Conservation (phyloP, 2,797 vertebrate genomes). For the Poeciliopsis presidionis region DNA sequence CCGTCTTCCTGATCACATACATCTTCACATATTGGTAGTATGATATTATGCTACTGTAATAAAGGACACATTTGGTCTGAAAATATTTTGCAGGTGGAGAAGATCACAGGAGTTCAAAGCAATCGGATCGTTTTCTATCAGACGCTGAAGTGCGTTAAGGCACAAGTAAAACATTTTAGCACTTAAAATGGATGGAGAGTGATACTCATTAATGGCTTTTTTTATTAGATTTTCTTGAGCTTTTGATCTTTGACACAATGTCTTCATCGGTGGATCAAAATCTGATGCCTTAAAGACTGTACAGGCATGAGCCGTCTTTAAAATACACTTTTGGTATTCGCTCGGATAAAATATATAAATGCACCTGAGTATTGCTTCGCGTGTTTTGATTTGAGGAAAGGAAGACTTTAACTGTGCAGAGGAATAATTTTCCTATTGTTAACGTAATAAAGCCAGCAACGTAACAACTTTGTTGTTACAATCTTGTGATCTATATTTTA, state of each 20-base stretch:
- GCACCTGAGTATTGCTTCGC: not conserved
- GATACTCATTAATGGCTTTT: not conserved
- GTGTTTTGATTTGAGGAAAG: not conserved
- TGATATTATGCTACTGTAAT: slow-evolving; percentile 1
- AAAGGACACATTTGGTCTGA: not conserved
- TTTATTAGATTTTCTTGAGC: slow-evolving; percentile 16
- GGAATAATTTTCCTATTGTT: not conserved
- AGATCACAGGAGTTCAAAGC: not conserved
- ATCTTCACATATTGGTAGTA: not conserved
- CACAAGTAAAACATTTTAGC: not conserved
- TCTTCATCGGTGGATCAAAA: slow-evolving; percentile 14
- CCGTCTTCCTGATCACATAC: not conserved
- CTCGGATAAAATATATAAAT: not conserved
- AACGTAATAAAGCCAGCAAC: not conserved
- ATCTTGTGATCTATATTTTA: not conserved
- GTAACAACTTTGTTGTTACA: not conserved
- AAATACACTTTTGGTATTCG: not conserved
- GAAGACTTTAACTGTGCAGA: not conserved
- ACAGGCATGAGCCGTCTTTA: not conserved
- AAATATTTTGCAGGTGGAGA: not conserved
- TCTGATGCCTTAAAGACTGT: not conserved
- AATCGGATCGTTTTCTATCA: not conserved
- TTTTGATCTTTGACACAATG: slow-evolving; percentile 10
- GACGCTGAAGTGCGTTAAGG: not conserved
- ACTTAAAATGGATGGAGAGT: not conserved